Conservation (phyloP, 2,888 invertebrate species). For the Poecilus cupreus region DNA sequence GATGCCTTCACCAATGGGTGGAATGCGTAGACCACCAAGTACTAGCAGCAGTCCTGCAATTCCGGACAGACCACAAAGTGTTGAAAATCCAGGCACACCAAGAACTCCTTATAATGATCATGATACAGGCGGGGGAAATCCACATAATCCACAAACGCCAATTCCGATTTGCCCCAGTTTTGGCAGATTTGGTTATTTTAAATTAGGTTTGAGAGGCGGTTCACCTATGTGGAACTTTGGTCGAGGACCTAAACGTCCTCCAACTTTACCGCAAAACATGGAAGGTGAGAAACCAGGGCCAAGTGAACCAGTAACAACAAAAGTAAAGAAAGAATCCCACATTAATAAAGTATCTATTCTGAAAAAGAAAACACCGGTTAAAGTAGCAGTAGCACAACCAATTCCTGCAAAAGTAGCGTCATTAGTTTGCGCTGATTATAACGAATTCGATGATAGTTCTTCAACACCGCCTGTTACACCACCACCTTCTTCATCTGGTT, state of each 20-base stretch:
- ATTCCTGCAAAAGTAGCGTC: conserved; percentile 72
- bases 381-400: conserved; percentile 70
- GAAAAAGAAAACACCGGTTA: conserved; percentile 74
- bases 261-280: conserved; percentile 67
- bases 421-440: conserved; percentile 77
- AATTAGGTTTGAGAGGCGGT: conserved; percentile 79
- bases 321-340: conserved; percentile 73
- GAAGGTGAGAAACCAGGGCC: conserved; percentile 63
- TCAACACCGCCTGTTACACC: conserved; percentile 77
- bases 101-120: conserved; percentile 71
- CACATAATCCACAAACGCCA: conserved; percentile 76
- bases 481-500: conserved; percentile 64
- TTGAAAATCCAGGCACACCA: conserved; percentile 77
- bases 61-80: conserved; percentile 77
- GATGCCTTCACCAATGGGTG: conserved; percentile 74
- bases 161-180: conserved; percentile 78
- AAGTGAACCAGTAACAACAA: conserved; percentile 62
- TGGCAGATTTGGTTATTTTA: conserved; percentile 77
- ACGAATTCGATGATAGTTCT: conserved; percentile 78
- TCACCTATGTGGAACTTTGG: conserved; percentile 79
- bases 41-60: conserved; percentile 75
- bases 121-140: conserved; percentile 73
- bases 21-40: conserved; percentile 75
- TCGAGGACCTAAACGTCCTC: conserved; percentile 71
- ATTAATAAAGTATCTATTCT: conserved; percentile 77